Base-by-base conservation (phyloP, 2,888 invertebrate genomes). In the Scrobipalpa atriplicella region DNA sequence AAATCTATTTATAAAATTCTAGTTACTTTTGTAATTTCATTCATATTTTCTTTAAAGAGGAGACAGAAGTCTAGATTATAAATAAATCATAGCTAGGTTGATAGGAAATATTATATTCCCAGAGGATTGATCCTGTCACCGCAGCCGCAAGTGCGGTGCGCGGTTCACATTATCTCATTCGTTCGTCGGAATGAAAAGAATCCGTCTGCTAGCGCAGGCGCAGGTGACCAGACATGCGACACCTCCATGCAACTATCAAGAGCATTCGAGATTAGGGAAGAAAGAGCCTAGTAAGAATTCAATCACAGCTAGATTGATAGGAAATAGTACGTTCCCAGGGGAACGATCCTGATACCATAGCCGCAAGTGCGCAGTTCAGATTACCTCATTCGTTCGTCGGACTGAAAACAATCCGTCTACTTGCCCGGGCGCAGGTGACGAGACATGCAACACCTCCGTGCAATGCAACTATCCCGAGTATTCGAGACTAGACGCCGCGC, bases 371-470 rank as follows among this genome's bases (percentile, higher is more conserved):
- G 16, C 36, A 10, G 58, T n/a, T 29, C 36, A 58, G 16, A 36
- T 58, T 58, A 58, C 58, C 36, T 36, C 6, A 29, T 58, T 29
- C 38, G 16, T 16, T 13, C 38, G 38, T 58, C 18, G 58, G 38
- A 58, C 38, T 58, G 36, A 58, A 58, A 58, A 58, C 38, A 58
- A 58, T 58, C 58, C 58, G 16, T 58, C 9, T 58, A 13, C 9
- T 7, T 58, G 58, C 58, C 38, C 38, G 16, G 29, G 58, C 58
- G 58, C 58, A 58, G 58, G 58, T 58, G 58, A 58, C 58, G 58
- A 16, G 58, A 36, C 58, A 58, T 36, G 9, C 29, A 38, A 58
- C 36, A 58, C 58, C 58, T 58, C 29, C n/a, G 29, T 36, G 56
- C 56, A 58, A 58, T 36, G 56, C 56, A 58, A 58, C 21, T 56